Evolutionary conservation across 2,797 vertebrate genomes (phyloP), one percentile per base, ranked within the genome.

Genomic region (Acanthopagrus latus): DNA sequence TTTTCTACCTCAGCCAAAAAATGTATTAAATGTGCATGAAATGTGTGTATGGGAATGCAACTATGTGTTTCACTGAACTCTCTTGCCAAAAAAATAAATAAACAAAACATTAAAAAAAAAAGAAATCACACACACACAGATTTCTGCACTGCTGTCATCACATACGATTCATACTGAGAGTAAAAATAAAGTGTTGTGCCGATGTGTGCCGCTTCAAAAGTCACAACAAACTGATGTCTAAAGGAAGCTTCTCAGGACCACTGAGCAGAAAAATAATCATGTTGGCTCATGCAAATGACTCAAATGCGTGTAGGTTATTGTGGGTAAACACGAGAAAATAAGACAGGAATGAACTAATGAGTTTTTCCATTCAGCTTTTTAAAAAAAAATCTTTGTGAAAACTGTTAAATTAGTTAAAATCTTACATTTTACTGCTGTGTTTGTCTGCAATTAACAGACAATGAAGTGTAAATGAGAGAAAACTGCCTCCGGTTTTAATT

Each of bases 241-340:
- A 44, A 44, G 14, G 43, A 44, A 11, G 13, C 44, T 51, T 12
- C 18, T 51, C 47, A 57, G 23, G 10, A 21, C 4, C 50, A 46
- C 38, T 20, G 50, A 72, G 46, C 6, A n/a, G 4, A 18, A 38
- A 41, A 66, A 56, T 18, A 74, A 63, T 11, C 7, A 38, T 16
- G 63, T 51, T 46, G 63, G 46, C 64, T 47, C 76, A 46, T 18
- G n/a, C 54, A 68, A 64, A 71, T 83, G 57, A 66, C 66, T 71
- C 62, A 56, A 17, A 57, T 3, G 29, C 46, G n/a, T 0, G 44
- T 20, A 10, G 9, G 55, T 38, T 16, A 27, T 7, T 62, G 63
- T 57, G 5, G 17, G 3, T 59, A 14, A 71, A 44, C 7, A 38
- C 20, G 21, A 41, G 0, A n/a, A 77, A 67, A 59, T 2, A 21